Evolutionary conservation across 2,113 vertebrate species (phyloP).

Genomic region (Camelus dromedarius): DNA sequence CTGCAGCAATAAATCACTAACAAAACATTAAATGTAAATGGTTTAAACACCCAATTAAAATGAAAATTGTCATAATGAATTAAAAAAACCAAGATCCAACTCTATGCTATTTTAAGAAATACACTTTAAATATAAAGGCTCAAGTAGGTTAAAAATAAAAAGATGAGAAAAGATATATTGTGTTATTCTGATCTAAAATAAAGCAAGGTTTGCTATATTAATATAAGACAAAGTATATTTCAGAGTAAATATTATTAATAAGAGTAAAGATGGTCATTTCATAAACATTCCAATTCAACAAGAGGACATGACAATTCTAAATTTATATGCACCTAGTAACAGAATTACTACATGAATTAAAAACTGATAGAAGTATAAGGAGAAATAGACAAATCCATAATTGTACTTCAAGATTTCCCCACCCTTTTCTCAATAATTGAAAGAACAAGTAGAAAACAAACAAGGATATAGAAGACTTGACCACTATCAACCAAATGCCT

Average conservation of each 20-base stretch:
- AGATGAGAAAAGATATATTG: background rate
- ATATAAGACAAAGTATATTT: constrained; percentile 34
- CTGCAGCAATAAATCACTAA: background rate
- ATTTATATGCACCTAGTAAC: background rate
- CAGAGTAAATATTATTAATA: constrained; percentile 42
- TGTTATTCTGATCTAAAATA: background rate
- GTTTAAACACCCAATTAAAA: background rate
- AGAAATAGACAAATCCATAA: constrained; percentile 25
- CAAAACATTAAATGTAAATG: background rate
- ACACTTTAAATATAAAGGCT: constrained; percentile 23
- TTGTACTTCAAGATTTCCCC: constrained; percentile 5
- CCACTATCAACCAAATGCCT: background rate
- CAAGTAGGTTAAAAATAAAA: constrained; percentile 22
- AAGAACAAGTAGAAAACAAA: constrained; percentile 22
- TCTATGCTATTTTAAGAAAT: constrained; percentile 30
- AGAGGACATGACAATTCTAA: constrained; percentile 22
- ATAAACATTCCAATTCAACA: constrained; percentile 45
- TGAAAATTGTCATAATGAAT: background rate
- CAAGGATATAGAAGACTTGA: background rate
- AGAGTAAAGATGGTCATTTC: constrained; percentile 40
- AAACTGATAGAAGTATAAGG: background rate
- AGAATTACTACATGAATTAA: constrained; percentile 51
- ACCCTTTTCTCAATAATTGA: background rate
- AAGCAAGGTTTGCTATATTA: background rate
- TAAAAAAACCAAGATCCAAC: constrained; percentile 34